Evolutionary conservation across 2,797 vertebrate species (phyloP), one percentile per base, ranked within the genome.

Genomic region (Cossypha niveicapilla): DNA sequence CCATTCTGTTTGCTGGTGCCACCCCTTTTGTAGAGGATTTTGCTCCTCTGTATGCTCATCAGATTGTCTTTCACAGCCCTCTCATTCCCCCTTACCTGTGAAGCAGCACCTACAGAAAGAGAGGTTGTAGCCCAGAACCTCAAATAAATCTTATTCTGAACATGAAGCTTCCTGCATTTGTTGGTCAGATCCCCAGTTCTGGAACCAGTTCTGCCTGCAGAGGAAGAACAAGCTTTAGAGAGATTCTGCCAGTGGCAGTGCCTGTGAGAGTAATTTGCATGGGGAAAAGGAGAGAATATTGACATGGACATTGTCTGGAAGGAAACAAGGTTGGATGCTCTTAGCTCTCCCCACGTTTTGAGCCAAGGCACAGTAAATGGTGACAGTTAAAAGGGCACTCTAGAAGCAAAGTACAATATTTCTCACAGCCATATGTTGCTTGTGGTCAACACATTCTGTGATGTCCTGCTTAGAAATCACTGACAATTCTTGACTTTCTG

Each of bases 61-160:
- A 73, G 15, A 14, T 24, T 51, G 23, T 30, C 27, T 77, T 68
- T 67, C 15, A 27, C 7, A 44, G 11, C 16, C 25, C 11, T 61
- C 13, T 18, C 10, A 9, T 14, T 9, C 32, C 6, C 25, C 60
- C 28, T 53, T 41, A 15, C 25, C 15, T 42, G 9, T 0, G 0
- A 58, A 83, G 17, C 7, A 48, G 4, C 0, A 0, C 0, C 1
- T 45, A 10, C 32, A 58, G 34, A 79, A 87, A 32, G 13, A 35
- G 37, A 51, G 3, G 8, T n/a, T 54, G 4, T 24, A 61, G 25
- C 14, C 14, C 56, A 68, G 41, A 63, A 72, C 12, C 16, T 45
- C 7, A 37, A 27, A 11, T 6, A 51, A n/a, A 2, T n/a, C 54
- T 75, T 42, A 9, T 27, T 50, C 54, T 35, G 44, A 39, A 45